These are phyloP conservation scores for Rhingia campestris DNA, from an alignment of 2,888 invertebrate genomes.

Conservation along the genomic window DNA sequence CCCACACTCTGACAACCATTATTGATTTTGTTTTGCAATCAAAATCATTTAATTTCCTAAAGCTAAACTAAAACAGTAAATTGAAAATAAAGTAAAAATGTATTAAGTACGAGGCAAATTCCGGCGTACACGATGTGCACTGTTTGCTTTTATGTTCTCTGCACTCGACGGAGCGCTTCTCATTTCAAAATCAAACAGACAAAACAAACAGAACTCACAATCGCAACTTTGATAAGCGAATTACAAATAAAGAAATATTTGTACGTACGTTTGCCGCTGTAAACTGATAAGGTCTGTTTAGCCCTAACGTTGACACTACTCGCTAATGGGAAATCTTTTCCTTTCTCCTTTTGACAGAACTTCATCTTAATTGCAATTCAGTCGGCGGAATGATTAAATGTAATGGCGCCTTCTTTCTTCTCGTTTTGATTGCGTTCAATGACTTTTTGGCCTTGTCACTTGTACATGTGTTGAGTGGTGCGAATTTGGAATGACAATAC, in stretches of 20 bases:
- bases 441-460: slow-evolving; percentile 53
- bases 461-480: background rate
- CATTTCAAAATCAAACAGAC: slow-evolving; percentile 38
- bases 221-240: slow-evolving; percentile 11
- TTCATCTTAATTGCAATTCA: background rate
- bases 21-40: no score
- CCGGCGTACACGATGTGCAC: background rate
- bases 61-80: no score
- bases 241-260: background rate
- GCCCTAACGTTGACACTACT: slow-evolving; percentile 18
- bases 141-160: slow-evolving; percentile 10
- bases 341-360: slow-evolving; percentile 6
- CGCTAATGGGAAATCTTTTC: slow-evolving; percentile 17
- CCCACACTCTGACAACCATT: no score
- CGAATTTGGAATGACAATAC: slow-evolving; percentile 12
- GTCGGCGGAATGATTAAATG: slow-evolving; percentile 31
- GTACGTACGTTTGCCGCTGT: background rate
- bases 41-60: no score
- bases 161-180: slow-evolving; percentile 20
- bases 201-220: slow-evolving; percentile 11
- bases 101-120: slow-evolving; percentile 37
- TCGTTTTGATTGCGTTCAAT: slow-evolving; percentile 40
- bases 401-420: slow-evolving; percentile 38
- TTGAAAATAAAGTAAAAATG: slow-evolving; percentile 20
- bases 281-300: slow-evolving; percentile 43